Percentiles rank a stretch among this genome's conserved stretches.
These are phyloP conservation scores for Ammospiza caudacuta DNA, from an alignment of 2,113 vertebrate species.

Conservation along the genomic window DNA sequence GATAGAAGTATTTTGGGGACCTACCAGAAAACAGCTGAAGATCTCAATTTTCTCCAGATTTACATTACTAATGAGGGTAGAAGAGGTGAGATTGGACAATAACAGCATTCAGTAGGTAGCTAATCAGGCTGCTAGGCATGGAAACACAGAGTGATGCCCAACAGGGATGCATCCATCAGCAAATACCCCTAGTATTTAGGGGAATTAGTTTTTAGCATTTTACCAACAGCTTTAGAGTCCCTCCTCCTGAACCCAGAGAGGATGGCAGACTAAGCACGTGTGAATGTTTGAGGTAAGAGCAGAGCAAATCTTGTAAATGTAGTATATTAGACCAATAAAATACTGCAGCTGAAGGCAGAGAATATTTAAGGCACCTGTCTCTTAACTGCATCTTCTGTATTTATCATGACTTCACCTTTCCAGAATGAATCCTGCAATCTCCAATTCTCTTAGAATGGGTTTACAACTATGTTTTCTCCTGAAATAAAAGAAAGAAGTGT, in stretches of 20 bases:
- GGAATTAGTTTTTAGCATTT: background rate
- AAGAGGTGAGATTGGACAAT: background rate
- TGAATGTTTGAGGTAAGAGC: background rate
- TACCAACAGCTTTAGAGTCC: background rate
- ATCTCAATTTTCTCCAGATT: background rate
- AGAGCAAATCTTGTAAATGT: background rate
- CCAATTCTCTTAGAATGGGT: background rate
- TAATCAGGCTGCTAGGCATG: background rate
- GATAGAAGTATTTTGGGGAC: background rate
- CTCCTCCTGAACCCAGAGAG: background rate
- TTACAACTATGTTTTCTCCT: background rate
- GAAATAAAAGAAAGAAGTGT: background rate
- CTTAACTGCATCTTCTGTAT: background rate
- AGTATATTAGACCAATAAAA: background rate
- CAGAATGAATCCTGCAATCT: background rate
- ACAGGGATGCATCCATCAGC: background rate
- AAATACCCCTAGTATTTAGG: background rate
- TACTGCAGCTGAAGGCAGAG: background rate
- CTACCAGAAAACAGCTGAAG: background rate
- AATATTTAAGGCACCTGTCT: background rate
- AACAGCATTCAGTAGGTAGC: background rate
- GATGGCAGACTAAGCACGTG: accelerated
- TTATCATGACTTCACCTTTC: background rate
- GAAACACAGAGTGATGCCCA: background rate
- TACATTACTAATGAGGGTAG: background rate